Base-by-base conservation (phyloP, 2,888 invertebrate genomes). In the Drymonia ruficornis region DNA sequence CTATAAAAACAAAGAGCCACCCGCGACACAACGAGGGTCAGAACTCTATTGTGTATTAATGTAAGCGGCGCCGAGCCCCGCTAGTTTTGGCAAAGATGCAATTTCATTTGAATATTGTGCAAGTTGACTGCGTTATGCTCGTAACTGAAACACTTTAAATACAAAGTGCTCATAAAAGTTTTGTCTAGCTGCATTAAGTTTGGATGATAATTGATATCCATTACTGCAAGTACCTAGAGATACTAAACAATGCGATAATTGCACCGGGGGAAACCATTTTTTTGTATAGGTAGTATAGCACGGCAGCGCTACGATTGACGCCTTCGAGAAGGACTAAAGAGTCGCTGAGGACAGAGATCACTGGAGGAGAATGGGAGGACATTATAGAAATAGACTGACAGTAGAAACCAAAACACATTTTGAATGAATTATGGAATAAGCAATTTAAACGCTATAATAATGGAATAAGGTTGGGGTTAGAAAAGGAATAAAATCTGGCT, bases 31-130 rank as follows among this genome's bases (percentile, higher is more conserved):
- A 77, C 78, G 79, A 87, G 91, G 90, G 89, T 87, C 89, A 86
- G 80, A 83, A 84, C 81, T 80, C 86, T 86, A 88, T 89, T 90
- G 88, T 88, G 86, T 91, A 91, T 91, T 91, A 91, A 91, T 89
- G 91, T 85, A 84, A 84, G 83, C 84, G 86, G 81, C 84, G 85
- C 89, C 79, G 82, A 91, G 89, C 83, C 76, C 60, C 84, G 87
- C 88, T 90, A 90, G 91, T 91, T 91, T 91, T 91, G 91, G 91
- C 91, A 91, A 92, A 91, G 91, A 91, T 92, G 91, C 91, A 92
- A 92, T 92, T 89, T 87, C 87, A 92, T 92, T 92, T 92, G 91
- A 92, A 92, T 92, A 91, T 88, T 89, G 89, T 91, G 91, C 91
- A 91, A 89, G 89, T 84, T 71, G 79, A 85, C 84, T 77, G 78